Conservation (phyloP, 2,113 vertebrate species). For the Arenaria interpres region DNA sequence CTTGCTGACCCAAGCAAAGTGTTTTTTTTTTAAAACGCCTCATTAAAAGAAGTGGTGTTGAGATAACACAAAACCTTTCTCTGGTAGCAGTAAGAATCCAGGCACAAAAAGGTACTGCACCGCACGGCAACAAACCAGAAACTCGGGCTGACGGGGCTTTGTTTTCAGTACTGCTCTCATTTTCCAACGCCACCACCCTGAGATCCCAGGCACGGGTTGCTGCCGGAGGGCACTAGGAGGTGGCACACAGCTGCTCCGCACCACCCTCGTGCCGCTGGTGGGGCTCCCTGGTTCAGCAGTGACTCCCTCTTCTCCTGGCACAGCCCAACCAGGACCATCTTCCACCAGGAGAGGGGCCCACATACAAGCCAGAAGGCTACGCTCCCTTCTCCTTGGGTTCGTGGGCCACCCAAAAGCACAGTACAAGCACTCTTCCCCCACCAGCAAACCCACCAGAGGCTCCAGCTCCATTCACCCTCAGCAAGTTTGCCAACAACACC, state of each 20-base stretch:
- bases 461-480: not conserved
- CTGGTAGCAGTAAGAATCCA: not conserved
- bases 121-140: not conserved
- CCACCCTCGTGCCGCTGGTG: not conserved
- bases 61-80: not conserved
- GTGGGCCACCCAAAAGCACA: not conserved
- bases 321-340: not conserved
- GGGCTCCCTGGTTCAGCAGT: rapidly evolving
- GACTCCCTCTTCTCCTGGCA: not conserved
- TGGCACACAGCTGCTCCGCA: rapidly evolving
- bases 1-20: not conserved
- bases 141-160: not conserved
- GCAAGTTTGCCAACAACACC: no score
- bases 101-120: not conserved
- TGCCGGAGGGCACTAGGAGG: not conserved
- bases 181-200: not conserved
- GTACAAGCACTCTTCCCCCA: not conserved
- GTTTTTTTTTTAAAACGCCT: not conserved
- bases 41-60: rapidly evolving
- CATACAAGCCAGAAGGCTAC: not conserved
- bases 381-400: not conserved
- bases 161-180: not conserved
- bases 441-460: not conserved
- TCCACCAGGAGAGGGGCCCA: not conserved
- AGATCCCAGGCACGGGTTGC: rapidly evolving